Base-by-base conservation (phyloP, 2,113 vertebrate species). In the Anolis carolinensis region DNA sequence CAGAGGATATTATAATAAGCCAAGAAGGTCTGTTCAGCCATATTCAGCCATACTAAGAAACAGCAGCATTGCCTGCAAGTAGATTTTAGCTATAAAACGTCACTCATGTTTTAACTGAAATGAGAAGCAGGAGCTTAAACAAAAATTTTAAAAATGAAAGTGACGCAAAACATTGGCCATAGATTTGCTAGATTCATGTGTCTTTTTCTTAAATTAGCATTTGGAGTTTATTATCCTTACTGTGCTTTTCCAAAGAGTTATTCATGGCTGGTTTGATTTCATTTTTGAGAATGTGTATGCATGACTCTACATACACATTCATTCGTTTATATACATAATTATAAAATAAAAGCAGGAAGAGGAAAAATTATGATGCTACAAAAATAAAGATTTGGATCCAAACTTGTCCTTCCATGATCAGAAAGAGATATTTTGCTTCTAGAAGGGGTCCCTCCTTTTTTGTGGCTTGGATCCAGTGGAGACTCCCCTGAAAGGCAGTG, bases 131-230 rank as follows among this genome's bases (percentile, higher is more conserved):
- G 0, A 67, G 89, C 94, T 95, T 91, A 88, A 93, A 93, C 92
- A 83, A 82, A 94, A 95, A 93, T 95, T 87, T 95, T 91, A 94
- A 94, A 68, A 94, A 93, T 94, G 86, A 81, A 93, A 90, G 92
- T 93, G 91, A 93, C 77, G 39, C 71, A 88, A 80, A 93, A 48
- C 86, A 90, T 92, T 87, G 90, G 90, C 92, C 92, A 84, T 85
- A 50, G 70, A 81, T 89, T 92, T 89, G 70, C 65, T 93, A 84
- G 84, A 55, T 85, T 73, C 89, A 91, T 55, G 4, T 79, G 52
- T 36, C 7, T 36, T 72, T 72, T 71, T 89, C 39, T 94, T 89
- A 87, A 91, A 86, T 65, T 90, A 82, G 87, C 72, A 84, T 80
- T 86, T 85, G 82, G 83, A 84, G 80, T 93, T 83, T 62, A 36